Base-by-base conservation (phyloP, 2,113 vertebrate genomes). In the Amphiprion percula region DNA sequence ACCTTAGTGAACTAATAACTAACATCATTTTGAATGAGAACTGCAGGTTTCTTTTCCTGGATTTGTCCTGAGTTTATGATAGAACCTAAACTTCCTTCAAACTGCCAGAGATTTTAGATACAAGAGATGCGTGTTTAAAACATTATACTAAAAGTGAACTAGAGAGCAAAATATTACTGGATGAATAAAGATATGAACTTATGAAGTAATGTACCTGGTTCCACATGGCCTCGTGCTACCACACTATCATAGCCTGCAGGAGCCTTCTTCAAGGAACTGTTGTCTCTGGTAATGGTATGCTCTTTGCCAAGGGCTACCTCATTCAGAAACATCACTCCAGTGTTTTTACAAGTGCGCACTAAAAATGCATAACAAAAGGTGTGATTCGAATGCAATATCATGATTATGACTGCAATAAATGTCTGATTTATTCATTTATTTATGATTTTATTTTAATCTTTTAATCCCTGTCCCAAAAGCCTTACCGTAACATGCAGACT, bases 271-370 rank as follows among this genome's bases (percentile, higher is more conserved):
- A 98, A 74, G 0, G 64, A 79, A 41, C 2, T 0, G 44, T 96
- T 7, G 2, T 97, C 95, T 0, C 0, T 0, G 21, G 94, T 95
- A 90, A 97, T 96, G 71, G 75, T 89, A 67, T 92, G n/a, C 67
- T 96, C 94, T 79, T 92, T 95, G 44, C 97, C 97, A 5, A 98
- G 93, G 24, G 96, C 96, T 24, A 98, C 97, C 90, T 99, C 98
- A 0, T 87, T 80, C 87, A 99, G 93, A 92, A 98, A 98, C 98
- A 99, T 98, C 86, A 99, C 94, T 68, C 96, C 96, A 1, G 93
- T 81, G 0, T 21, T 70, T n/a, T 95, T 84, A 30, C 90, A 92
- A 0, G 91, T 88, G 1, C 16, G 0, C 77, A 97, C 97, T 97
- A 80, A 10, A 77, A 84, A 78, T 6, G 62, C 2, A 46, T 0